Base-by-base conservation (phyloP, 1,140 invertebrate species). In the Helicorthomorpha holstii region DNA sequence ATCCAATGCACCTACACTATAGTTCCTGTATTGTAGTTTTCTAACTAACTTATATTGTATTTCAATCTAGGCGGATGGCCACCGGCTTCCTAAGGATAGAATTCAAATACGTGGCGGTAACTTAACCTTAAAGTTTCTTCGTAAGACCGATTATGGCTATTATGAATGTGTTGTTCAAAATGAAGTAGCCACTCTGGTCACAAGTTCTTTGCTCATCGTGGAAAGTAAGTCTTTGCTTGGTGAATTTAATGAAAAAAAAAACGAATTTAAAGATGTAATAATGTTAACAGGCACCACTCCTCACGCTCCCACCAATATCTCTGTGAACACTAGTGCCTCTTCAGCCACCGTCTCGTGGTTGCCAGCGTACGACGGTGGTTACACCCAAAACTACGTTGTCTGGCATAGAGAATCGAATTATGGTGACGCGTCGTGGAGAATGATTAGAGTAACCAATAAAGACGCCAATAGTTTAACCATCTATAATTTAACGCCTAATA, bases 161-260 rank as follows among this genome's bases (percentile, higher is more conserved):
- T 96, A 96, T 67, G 88, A 96, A 67, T 96, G 93, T 69, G 81
- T 94, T 49, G 87, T 88, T 2, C 81, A 80, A 52, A 97, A 96
- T 68, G 89, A 94, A 71, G 86, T 95, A 53, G 89, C 90, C 42
- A 93, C 88, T 1, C 82, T 96, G 61, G 82, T 91, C 27, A 79
- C 84, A 3, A 76, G 81, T 43, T 93, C 91, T 19, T 84, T 91
- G 62, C 72, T 98, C 47, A 85, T 93, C 54, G 85, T 96, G 50
- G 89, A 95, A 57, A 64, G 71, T 72, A 61, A 64, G 67, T 63
- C 3, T 26, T 46, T 46, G 16, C 29, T 22, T 46, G 44, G 7
- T 46, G 44, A 51, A 26, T 51, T 7, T 34, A 34, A 34, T 34
- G 29, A 7, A 34, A 7, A 34, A 34, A 34, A 7, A 34, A 34